These are phyloP conservation scores for Nomada goodeniana DNA, from an alignment of 2,888 invertebrate species.

Conservation along the genomic window DNA sequence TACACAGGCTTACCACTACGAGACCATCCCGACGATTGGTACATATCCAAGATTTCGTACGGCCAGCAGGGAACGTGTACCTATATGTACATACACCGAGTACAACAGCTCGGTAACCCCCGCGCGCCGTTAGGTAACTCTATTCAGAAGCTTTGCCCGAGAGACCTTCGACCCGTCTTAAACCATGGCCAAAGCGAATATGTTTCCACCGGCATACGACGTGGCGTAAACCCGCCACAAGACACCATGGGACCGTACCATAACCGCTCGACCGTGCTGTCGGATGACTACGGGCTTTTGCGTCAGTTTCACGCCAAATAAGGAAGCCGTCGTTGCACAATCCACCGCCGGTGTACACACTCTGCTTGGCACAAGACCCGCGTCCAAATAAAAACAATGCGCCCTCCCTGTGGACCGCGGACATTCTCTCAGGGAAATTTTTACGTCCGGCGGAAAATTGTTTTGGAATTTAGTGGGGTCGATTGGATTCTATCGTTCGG, in stretches of 20 bases:
- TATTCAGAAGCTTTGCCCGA: conserved; percentile 70
- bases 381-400: conserved; percentile 49
- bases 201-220: conserved; percentile 64
- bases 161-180: conserved; percentile 74
- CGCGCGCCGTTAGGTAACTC: conserved; percentile 70
- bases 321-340: conserved; percentile 62
- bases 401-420: conserved; percentile 15
- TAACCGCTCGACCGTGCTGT: conserved; percentile 68
- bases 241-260: conserved; percentile 61
- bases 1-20: conserved; percentile 75
- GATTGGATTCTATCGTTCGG: neutral
- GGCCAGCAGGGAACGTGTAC: conserved; percentile 47
- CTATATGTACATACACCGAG: conserved; percentile 48
- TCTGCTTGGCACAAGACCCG: conserved; percentile 41
- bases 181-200: conserved; percentile 71
- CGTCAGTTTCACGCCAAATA: conserved; percentile 71
- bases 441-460: neutral
- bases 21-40: conserved; percentile 61
- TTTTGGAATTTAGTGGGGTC: neutral
- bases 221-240: conserved; percentile 58
- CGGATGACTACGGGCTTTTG: conserved; percentile 71
- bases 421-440: conserved; percentile 2
- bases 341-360: conserved; percentile 49
- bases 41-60: conserved; percentile 71
- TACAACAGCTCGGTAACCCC: conserved; percentile 58